Base-by-base conservation (phyloP, 2,113 vertebrate genomes). In the Bostrychus sinensis region DNA sequence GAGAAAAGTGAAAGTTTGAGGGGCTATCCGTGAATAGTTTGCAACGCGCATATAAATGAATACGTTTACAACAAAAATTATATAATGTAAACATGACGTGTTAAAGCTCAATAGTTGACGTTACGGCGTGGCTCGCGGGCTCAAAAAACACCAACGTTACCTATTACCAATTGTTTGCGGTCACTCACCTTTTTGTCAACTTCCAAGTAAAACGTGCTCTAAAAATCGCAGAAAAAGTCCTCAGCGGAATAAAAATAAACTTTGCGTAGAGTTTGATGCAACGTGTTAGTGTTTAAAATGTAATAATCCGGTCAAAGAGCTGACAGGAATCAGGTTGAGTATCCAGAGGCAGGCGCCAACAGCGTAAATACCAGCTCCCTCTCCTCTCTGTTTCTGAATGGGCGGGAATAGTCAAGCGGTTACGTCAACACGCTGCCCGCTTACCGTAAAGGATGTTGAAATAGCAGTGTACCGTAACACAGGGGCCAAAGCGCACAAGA, bases 401-500 rank as follows among this genome's bases (percentile, higher is more conserved):
- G 86, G 86, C 78, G 83, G 62, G 37, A 28, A 57, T 5, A 7
- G 0, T 0, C 17, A 1, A 2, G 11, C 1, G 2, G 16, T 63
- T 42, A 59, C 68, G 78, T 80, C 73, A 67, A 10, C 10, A 1
- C 16, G 1, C 32, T 25, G 20, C 13, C 1, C 10, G 23, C n/a
- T 43, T 78, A 78, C 81, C 81, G 77, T 86, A 84, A 78, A 2
- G 1, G 1, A 51, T 11, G n/a, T 9, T 4, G 19, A 12, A 53
- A 3, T 7, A 3, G 4, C 19, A 10, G 0, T 0, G 1, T 43
- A 56, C 75, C 48, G 78, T 78, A 81, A 69, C 8, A 0, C 19
- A 4, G 2, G 30, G 0, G 0, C 1, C 1, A n/a, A 12, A 26
- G 4, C 22, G 4, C 16, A 7, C 45, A 48, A 25, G 16, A 2